Evolutionary conservation across 2,797 vertebrate genomes (phyloP).

Genomic region (Brachyrhaphis roseni): DNA sequence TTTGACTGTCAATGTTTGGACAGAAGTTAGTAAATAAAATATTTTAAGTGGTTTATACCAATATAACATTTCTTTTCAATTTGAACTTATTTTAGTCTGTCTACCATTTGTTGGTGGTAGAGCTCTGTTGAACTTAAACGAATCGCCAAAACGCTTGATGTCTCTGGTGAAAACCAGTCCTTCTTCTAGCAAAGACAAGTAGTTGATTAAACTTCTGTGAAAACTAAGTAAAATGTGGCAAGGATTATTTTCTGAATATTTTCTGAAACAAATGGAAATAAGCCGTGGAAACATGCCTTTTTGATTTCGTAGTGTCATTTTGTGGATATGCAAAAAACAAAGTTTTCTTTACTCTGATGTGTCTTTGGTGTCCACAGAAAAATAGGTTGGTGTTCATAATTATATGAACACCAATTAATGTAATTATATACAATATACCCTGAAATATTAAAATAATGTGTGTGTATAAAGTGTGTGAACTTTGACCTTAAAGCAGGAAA

Average conservation of each 20-base stretch:
- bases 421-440: constrained; percentile 12
- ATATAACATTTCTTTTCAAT: too few species aligned
- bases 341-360: not conserved
- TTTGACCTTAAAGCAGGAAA: constrained; percentile 33
- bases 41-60: not conserved
- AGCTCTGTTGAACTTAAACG: not conserved
- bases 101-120: not conserved
- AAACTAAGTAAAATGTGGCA: not conserved
- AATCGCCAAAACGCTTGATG: not conserved
- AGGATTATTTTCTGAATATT: not conserved
- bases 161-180: not conserved
- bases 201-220: not conserved
- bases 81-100: not conserved
- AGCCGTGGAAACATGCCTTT: not conserved
- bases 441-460: constrained; percentile 1
- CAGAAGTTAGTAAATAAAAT: not conserved
- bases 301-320: not conserved
- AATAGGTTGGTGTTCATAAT: too few species aligned
- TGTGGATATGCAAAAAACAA: not conserved
- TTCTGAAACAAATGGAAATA: not conserved
- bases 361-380: not conserved
- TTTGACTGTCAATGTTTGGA: not conserved
- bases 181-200: not conserved
- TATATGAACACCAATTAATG: not conserved
- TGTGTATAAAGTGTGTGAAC: constrained; percentile 6